Conservation (phyloP, 1,140 invertebrate genomes). For the Amphibalanus amphitrite region DNA sequence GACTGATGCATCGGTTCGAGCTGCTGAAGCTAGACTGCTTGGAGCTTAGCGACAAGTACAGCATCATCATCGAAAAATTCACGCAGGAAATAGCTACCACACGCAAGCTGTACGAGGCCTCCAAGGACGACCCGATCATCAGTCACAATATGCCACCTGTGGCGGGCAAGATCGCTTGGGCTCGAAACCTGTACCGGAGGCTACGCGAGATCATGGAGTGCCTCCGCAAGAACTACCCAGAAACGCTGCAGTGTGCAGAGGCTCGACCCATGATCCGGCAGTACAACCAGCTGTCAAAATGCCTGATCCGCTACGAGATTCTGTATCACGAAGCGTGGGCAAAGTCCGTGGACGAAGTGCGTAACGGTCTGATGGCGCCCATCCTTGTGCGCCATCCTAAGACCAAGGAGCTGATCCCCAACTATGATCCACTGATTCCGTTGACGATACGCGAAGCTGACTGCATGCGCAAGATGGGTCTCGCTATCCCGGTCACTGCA, state of each 20-base stretch:
- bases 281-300: neutral
- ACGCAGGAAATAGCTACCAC: neutral
- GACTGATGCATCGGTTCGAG: neutral
- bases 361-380: neutral
- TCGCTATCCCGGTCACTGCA: neutral
- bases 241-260: too few species aligned
- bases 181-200: too few species aligned
- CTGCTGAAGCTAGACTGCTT: neutral
- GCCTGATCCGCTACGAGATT: neutral
- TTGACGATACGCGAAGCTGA: neutral
- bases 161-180: too few species aligned
- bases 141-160: too few species aligned
- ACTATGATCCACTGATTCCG: neutral
- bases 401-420: neutral
- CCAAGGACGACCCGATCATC: too few species aligned
- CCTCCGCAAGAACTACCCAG: too few species aligned
- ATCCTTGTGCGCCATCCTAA: neutral
- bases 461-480: neutral
- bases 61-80: neutral
- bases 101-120: too few species aligned
- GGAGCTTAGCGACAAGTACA: neutral
- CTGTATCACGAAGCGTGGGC: neutral
- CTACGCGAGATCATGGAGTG: too few species aligned
- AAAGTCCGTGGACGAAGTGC: neutral
- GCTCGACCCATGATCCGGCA: neutral